Base-by-base conservation (phyloP, 1,140 invertebrate genomes). In the Trachelipus rathkii region DNA sequence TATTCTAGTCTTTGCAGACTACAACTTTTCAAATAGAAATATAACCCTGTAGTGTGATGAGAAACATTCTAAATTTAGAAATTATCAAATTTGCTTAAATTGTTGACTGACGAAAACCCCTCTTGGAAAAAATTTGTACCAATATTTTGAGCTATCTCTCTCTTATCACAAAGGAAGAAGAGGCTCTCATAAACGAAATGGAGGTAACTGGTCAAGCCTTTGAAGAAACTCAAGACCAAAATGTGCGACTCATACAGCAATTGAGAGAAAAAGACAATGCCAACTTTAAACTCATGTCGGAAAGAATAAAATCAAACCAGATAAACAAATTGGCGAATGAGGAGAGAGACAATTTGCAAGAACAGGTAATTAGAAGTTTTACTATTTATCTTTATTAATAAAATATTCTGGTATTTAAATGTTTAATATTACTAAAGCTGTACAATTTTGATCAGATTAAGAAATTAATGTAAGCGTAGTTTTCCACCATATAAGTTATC, bases 151-250 rank as follows among this genome's bases (percentile, higher is more conserved):
- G 33, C 6, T 33, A 3, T 1, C 33, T 33, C 33, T 33, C 1
- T 33, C 33, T 33, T 33, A 19, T 67, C 33, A 81, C 81, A 43
- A 80, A 95, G 90, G 96, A 98, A 85, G 97, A 99, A 85, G 97
- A 99, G 84, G 95, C 96, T 1, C 86, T 99, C 72, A 86, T 99
- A 5, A 98, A 96, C 84, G 98, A 99, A 86, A 98, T 99, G 94
- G 98, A 99, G 85, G 95, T 98, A 0, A 99, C 96, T 0, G 97
- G 97, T 0, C 96, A 98, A 86, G 97, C 97, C 0, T 99, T 98
- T 84, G 97, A 99, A 86, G 96, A 99, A 83, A 98, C 99, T 95
- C 96, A 99, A 85, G 96, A 99, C 84, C 96, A 99, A 85, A 99
- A 99, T 87, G 95, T 94, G 0, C 87, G 97, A 44, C 87, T 99